phyloP scores from a whole-genome alignment of 2,888 invertebrate genomes.

The Ornithoptera alexandrae region DNA sequence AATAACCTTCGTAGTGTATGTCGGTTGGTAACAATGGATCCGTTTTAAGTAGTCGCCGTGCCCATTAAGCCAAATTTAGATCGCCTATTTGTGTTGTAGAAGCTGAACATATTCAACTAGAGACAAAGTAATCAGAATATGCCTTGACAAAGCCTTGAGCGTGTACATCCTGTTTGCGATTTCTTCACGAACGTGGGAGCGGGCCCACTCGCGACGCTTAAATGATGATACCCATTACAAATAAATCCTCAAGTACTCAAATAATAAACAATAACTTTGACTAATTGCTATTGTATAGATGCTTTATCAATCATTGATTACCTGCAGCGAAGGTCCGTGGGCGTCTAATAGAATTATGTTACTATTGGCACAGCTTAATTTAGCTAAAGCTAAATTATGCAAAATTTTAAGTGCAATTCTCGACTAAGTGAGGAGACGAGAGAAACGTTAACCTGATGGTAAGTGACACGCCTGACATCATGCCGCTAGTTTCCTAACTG shows the following conservation, averaged over 20 bases:
- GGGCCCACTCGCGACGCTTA: constrained; percentile 61
- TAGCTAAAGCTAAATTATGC: no score
- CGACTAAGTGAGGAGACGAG: no score
- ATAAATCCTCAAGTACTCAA: constrained; percentile 44
- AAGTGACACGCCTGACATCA: no score
- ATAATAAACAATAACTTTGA: constrained; percentile 30
- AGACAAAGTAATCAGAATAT: constrained; percentile 1
- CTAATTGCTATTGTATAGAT: constrained; percentile 9
- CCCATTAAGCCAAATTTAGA: constrained; percentile 46
- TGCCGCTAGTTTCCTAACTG: no score
- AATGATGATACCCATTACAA: constrained; percentile 73
- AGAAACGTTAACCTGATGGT: no score
- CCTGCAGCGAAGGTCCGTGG: neutral
- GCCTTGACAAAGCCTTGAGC: constrained; percentile 3
- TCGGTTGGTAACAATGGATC: constrained; percentile 43
- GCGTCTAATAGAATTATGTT: neutral
- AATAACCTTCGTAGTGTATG: constrained; percentile 46
- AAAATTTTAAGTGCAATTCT: no score
- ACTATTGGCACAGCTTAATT: neutral
- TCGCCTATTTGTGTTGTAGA: constrained; percentile 29
- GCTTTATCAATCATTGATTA: constrained; percentile 7
- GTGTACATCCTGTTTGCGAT: constrained; percentile 33
- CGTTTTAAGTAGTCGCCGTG: constrained; percentile 42
- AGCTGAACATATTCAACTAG: neutral
- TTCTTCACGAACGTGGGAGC: constrained; percentile 59